Evolutionary conservation across 2,113 vertebrate species (phyloP), one percentile per base, ranked within the genome.

Genomic region (Callospermophilus lateralis): DNA sequence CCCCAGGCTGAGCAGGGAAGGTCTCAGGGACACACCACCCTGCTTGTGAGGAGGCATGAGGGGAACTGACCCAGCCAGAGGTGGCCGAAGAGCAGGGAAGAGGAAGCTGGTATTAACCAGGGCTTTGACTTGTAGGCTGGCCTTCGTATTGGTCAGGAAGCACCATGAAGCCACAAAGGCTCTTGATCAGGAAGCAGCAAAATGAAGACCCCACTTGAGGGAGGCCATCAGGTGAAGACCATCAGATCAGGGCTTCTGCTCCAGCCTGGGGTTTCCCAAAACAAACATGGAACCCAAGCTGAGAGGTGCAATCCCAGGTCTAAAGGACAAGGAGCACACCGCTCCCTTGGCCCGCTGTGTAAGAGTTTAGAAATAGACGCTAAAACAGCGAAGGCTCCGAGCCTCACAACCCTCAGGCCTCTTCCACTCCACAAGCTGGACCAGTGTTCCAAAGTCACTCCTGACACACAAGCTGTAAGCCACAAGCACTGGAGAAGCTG

Each of bases 31-130:
- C 1, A 19, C 9, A 1, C 45, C 26, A 10, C 61, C 9, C 26
- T 9, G 28, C 65, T 16, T 16, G 9, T 1, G 3, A 9, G 81
- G 28, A 37, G 8, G 1, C 7, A 3, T 1, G 16, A 1, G 9
- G 30, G 0, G 9, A 1, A 30, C 6, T 19, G 19, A 53, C 28
- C 32, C 39, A 39, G 13, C 24, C 13, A 51, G 12, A 55, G 3
- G 51, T 1, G 10, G 22, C 6, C 26, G 53, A 58, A 37, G 39
- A 39, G 6, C 28, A 32, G 53, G 53, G 6, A 17, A 37, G 12
- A 55, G 45, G 37, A 78, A 55, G n/a, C 55, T 16, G 34, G 20
- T 22, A n/a, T 30, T 26, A 92, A 34, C 30, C 22, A 1, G 32
- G 78, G 42, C n/a, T 55, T 58, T 70, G 48, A 26, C n/a, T 51